Evolutionary conservation across 2,888 invertebrate genomes (phyloP).

Genomic region (Anthophora plumipes): DNA sequence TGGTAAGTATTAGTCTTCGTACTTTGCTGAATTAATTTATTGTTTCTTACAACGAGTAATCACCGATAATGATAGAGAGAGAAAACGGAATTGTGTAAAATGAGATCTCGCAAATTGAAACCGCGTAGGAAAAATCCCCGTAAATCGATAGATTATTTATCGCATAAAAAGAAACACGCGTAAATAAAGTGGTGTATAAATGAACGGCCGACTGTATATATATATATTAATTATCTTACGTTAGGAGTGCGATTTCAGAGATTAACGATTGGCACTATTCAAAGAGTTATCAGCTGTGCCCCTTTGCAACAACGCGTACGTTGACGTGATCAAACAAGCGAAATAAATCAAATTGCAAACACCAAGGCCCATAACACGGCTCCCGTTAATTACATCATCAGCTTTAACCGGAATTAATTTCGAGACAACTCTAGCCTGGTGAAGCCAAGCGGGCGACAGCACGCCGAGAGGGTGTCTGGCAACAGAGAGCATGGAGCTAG

Average conservation of each 20-base stretch:
- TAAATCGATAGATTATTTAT: neutral
- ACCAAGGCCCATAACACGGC: conserved; percentile 26
- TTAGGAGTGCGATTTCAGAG: no score
- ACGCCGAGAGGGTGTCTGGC: conserved; percentile 26
- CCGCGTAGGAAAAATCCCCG: no score
- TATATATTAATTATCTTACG: no score
- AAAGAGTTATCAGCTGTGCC: neutral
- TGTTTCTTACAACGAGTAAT: no score
- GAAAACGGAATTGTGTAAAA: no score
- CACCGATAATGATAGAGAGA: no score
- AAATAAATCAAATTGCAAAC: conserved; percentile 51
- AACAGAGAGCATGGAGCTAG: conserved; percentile 28
- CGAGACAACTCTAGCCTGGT: conserved; percentile 34
- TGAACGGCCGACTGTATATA: no score
- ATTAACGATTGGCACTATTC: neutral
- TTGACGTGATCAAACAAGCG: conserved; percentile 6
- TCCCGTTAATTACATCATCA: conserved; percentile 47
- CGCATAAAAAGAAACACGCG: no score
- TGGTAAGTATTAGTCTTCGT: no score
- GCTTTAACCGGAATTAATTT: conserved; percentile 54
- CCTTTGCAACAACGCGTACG: neutral
- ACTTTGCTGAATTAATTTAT: no score
- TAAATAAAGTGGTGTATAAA: no score
- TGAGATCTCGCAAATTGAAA: no score
- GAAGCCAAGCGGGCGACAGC: conserved; percentile 23